These are phyloP conservation scores for Pocota personata DNA, from an alignment of 2,888 invertebrate genomes.

Conservation along the genomic window DNA sequence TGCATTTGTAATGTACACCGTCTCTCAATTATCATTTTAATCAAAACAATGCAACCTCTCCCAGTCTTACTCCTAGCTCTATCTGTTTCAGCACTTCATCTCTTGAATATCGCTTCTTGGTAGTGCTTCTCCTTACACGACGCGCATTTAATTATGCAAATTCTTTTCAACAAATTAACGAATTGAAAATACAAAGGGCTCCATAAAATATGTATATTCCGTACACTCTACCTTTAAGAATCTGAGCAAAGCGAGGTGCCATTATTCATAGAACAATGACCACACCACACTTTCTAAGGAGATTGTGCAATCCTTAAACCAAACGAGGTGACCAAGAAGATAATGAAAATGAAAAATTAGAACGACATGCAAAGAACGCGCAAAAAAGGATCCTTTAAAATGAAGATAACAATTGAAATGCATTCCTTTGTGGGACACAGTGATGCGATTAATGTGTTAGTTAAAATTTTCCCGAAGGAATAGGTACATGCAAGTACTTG, in stretches of 20 bases:
- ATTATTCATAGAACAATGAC: slow-evolving; percentile 12
- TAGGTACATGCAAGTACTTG: too few relatives aligned
- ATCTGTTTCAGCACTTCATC: background rate
- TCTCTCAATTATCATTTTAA: background rate
- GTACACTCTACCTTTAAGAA: background rate
- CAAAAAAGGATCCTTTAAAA: background rate
- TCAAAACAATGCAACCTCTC: background rate
- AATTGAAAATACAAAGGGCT: background rate
- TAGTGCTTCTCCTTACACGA: background rate
- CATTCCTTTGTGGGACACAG: background rate
- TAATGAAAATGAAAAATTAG: background rate
- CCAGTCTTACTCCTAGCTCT: background rate
- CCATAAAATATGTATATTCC: background rate
- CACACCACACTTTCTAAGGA: background rate
- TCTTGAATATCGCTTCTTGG: background rate
- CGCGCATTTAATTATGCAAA: slow-evolving; percentile 21
- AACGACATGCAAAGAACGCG: background rate
- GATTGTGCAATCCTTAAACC: background rate
- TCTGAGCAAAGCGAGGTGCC: background rate
- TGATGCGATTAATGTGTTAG: background rate
- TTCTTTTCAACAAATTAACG: slow-evolving; percentile 13
- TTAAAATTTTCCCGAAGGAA: too few relatives aligned
- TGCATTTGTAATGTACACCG: background rate
- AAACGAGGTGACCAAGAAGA: background rate
- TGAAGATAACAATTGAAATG: background rate